Evolutionary conservation across 2,113 vertebrate species (phyloP), one percentile per base, ranked within the genome.

Genomic region (Thymallus thymallus): DNA sequence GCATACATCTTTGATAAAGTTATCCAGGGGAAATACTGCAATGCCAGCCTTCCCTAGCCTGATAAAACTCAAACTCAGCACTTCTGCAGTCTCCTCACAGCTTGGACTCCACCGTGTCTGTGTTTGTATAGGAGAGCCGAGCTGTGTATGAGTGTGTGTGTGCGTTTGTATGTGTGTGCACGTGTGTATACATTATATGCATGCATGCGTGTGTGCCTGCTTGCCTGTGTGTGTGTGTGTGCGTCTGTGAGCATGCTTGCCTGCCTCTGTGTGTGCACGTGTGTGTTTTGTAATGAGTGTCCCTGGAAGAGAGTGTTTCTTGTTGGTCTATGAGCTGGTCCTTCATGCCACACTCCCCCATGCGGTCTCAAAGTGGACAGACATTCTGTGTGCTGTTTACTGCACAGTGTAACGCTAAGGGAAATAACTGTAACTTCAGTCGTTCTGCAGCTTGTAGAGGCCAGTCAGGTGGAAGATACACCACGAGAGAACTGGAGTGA

Each of bases 251-350:
- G 51, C 5, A 0, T 55, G 51, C 1, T 4, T 55, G 51, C 18
- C 14, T 55, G 51, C 18, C 14, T 55, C 5, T 60, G 56, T 60
- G n/a, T 60, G 56, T 60, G 56, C 16, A n/a, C n/a, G 3, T 55
- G 51, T 55, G 35, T 55, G 51, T 55, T 55, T 80, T 73, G 63
- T 76, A 80, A 84, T 82, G 69, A 69, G 32, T 61, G 61, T 78
- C 76, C 76, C 69, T 66, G 64, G 45, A 30, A 74, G 79, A 69
- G 56, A 61, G 75, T 71, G 72, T 77, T 73, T 62, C 75, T 82
- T 77, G 45, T 65, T 71, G 5, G 51, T 6, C 16, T 51, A 51
- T 5, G 16, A 51, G 16, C 16, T 51, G 35, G 35, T 41, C 51
- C 51, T 55, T 51, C 68, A 63, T 71, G 32, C 63, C 66, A 41